A percentile compares a stretch with the other conserved stretches of the same genome.
Conservation (phyloP, 92 coral and sea anemone genomes). For the Hydrozoanthus gracilis region DNA sequence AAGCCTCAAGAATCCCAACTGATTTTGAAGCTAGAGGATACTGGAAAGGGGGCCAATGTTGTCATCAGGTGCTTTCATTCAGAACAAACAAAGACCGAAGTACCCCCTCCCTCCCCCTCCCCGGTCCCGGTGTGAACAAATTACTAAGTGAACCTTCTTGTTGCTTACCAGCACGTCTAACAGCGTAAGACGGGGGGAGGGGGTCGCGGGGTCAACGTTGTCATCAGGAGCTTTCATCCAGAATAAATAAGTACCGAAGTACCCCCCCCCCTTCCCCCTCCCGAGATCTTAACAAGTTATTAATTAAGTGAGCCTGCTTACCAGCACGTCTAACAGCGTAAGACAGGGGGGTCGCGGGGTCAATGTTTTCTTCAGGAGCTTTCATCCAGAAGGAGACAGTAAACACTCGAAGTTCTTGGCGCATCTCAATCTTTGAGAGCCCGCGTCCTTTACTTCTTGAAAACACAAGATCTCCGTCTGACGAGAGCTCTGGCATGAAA, state of each 20-base stretch:
- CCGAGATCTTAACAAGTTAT: too few species aligned
- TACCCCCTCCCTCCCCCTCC: too few species aligned
- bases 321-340: conserved; percentile 85
- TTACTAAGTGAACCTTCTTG: neutral
- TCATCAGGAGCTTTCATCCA: conserved; percentile 71
- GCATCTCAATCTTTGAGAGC: conserved; percentile 70
- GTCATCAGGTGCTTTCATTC: too few species aligned
- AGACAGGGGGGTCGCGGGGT: conserved; percentile 96
- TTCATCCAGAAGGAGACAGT: conserved; percentile 98
- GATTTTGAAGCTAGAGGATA: too few species aligned
- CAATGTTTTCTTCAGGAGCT: conserved; percentile 54
- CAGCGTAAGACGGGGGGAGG: too few species aligned
- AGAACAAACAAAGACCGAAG: too few species aligned
- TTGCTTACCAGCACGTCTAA: conserved; percentile 66
- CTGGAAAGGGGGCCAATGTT: too few species aligned
- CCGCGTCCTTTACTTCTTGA: conserved; percentile 78
- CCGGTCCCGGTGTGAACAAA: too few species aligned
- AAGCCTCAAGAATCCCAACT: too few species aligned
- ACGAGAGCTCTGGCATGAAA: conserved; percentile 55
- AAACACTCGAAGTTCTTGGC: conserved; percentile 83
- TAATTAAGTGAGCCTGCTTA: conserved; percentile 32
- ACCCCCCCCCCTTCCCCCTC: too few species aligned
- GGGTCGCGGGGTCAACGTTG: too few species aligned
- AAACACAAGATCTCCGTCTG: conserved; percentile 86
- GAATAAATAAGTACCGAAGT: too few species aligned